Evolutionary conservation across 2,888 invertebrate species (phyloP), one percentile per base, ranked within the genome.

Genomic region (Beris chalybata): DNA sequence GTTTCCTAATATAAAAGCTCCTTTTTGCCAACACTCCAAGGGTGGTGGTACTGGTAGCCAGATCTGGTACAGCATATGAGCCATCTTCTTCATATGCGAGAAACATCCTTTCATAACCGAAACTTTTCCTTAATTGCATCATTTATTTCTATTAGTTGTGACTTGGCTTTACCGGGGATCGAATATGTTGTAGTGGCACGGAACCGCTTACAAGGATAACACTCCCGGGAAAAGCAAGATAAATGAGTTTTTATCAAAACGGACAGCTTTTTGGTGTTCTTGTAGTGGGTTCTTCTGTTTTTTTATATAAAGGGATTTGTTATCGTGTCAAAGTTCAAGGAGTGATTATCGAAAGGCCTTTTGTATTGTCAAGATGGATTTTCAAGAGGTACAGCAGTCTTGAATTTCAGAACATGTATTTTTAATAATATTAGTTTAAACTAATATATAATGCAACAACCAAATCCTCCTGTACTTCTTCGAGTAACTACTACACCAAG

Each of bases 101-200:
- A 47, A 43, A 45, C 30, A 64, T 64, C 54, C 64, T 64, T 64
- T 64, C 64, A 64, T 64, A 64, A 64, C 15, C 64, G 43, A 64
- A 64, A 50, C 44, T 64, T 64, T 64, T 52, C 45, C 54, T 64
- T 64, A 64, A 64, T 64, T 64, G 47, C 64, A 64, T 64, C 64
- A 64, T 64, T 64, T 64, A 64, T 64, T 64, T 64, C 64, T 64
- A 64, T 64, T 64, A 64, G 54, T 64, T 64, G 44, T 64, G 54
- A 45, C 61, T 61, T n/a, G 61, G 38, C 45, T 32, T 61, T 61
- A 32, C 22, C 38, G 22, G 13, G n/a, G 32, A 11, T 32, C 52
- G 15, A 15, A 61, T 52, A n/a, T 59, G 13, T 12, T 29, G 47
- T 11, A 48, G 22, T 15, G 12, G 31, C 29, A 29, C 52, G n/a